Evolutionary conservation across 2,113 vertebrate genomes (phyloP).

Genomic region (Numenius arquata): DNA sequence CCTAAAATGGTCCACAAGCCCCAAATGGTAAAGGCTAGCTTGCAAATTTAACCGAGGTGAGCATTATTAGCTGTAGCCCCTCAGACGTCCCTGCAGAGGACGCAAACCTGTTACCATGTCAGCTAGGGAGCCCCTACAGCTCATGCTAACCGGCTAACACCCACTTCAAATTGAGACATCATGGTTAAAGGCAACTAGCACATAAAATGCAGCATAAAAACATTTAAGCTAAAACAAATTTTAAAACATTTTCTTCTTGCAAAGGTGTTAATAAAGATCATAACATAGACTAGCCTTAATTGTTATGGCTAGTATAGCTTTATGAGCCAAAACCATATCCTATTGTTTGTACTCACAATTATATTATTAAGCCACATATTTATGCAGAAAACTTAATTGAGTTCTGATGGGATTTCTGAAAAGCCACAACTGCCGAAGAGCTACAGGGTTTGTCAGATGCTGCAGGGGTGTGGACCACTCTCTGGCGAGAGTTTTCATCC

Average conservation of each 20-base stretch:
- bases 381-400: not conserved
- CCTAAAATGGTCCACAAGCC: not conserved
- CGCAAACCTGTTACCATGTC: not conserved
- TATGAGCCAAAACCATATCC: not conserved
- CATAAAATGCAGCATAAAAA: not conserved
- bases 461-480: not conserved
- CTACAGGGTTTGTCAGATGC: not conserved
- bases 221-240: not conserved
- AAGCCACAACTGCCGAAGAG: constrained; percentile 5
- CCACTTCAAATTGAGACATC: not conserved
- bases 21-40: not conserved
- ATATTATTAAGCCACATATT: not conserved
- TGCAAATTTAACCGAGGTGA: not conserved
- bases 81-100: not conserved
- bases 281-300: not conserved
- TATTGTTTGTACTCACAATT: constrained; percentile 8
- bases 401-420: not conserved
- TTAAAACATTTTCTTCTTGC: not conserved
- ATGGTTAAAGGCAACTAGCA: not conserved
- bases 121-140: not conserved
- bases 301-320: not conserved
- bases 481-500: not conserved
- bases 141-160: not conserved
- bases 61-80: not conserved
- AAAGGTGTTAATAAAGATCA: not conserved